Evolutionary conservation across 2,888 invertebrate genomes (phyloP), one percentile per base, ranked within the genome.

Genomic region (Entomobrya multifasciata): DNA sequence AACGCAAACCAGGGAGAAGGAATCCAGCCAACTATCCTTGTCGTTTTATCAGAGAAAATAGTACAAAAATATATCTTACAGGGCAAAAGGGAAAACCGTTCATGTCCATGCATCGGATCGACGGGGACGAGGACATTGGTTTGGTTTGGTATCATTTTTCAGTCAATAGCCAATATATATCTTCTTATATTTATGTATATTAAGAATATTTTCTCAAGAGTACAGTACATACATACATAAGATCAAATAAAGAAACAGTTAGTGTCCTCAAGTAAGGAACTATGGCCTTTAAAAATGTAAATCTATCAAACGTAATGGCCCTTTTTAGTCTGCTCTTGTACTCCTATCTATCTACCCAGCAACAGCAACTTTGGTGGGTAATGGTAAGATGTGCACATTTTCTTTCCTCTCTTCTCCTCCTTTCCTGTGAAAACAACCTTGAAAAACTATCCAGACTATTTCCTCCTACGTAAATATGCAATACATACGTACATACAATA

Each of bases 281-380:
- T 78, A 86, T 86, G 85, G 72, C 85, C 85, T 86, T 79, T 79
- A 79, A 78, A 83, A 86, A 86, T 86, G 85, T 86, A 86, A 86
- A 86, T 86, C 85, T 86, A 86, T 86, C 85, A 79, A 27, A 62
- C 49, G 72, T 70, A 86, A 86, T 86, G 85, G 85, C 62, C 78
- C 49, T 79, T 86, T 72, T 55, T 57, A 72, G 70, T 72, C 81
- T 78, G 62, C 27, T 74, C 62, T 30, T n/a, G 3, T 83, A 17
- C 78, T 85, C 78, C 78, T 70, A 47, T 70, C 83, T 76, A 67
- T 25, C 70, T 70, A 11, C 36, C 36, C 36, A 36, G 15, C 15
- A 47, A 47, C 70, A 70, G 47, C 44, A 49, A 3, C 11, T n/a
- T 6, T 17, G 52, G 17, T 17, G 52, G 17, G 52, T n/a, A 36